These are phyloP conservation scores for Sarotherodon lohbergeri DNA, from an alignment of 2,113 vertebrate species.

Conservation along the genomic window DNA sequence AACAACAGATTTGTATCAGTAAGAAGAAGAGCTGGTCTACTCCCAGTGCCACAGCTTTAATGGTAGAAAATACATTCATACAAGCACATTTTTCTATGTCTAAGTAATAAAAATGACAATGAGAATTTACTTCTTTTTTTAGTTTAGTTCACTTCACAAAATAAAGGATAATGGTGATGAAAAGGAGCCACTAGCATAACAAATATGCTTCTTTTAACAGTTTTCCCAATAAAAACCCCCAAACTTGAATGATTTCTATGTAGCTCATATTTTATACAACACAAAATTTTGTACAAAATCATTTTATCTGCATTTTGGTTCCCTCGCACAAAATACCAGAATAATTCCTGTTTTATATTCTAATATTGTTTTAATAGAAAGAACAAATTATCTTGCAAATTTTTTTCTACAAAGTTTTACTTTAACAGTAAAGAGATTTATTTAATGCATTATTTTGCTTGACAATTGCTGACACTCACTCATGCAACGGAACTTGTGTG, in stretches of 20 bases:
- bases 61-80: not conserved
- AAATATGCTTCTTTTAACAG: not conserved
- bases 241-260: not conserved
- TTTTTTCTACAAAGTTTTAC: not conserved
- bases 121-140: not conserved
- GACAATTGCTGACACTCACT: slow-evolving; percentile 19
- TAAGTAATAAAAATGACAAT: not conserved
- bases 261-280: not conserved
- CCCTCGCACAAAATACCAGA: not conserved
- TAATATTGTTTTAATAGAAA: rapidly evolving
- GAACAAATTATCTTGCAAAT: rapidly evolving
- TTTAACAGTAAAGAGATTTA: not conserved
- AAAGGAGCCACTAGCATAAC: not conserved
- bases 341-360: not conserved
- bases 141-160: not conserved
- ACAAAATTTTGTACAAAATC: not conserved
- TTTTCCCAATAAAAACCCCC: not conserved
- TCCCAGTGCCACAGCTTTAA: not conserved
- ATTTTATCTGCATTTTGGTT: not conserved
- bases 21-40: not conserved
- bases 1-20: not conserved
- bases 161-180: not conserved
- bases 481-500: rapidly evolving
- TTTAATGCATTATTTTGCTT: not conserved
- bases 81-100: not conserved